phyloP scores from a whole-genome alignment of 2,797 vertebrate genomes.

The Typhlichthys eigenmanni region DNA sequence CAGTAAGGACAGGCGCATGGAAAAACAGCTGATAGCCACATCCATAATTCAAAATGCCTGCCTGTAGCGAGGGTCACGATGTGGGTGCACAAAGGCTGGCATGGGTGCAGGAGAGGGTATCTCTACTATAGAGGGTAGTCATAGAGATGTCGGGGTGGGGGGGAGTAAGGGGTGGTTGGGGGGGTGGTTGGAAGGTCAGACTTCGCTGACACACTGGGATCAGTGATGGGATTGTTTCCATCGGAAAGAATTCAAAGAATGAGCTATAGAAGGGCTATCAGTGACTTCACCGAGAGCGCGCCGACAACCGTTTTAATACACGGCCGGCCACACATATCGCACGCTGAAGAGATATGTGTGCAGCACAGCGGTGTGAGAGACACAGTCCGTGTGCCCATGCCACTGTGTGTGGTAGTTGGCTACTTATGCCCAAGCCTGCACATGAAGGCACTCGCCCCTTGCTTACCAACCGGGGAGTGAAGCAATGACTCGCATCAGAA shows the following conservation, averaged over 20 bases:
- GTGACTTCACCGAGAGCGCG: constrained; percentile 73
- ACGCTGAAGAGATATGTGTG: constrained; percentile 51
- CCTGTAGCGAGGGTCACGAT: constrained; percentile 22
- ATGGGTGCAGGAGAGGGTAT: constrained; percentile 44
- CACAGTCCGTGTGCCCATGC: constrained; percentile 33
- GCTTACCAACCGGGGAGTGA: constrained; percentile 8
- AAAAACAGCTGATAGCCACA: constrained; percentile 9
- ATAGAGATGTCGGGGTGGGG: constrained; percentile 49
- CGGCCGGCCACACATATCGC: constrained; percentile 29
- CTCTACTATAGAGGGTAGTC: constrained; percentile 60
- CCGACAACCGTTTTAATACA: constrained; percentile 72
- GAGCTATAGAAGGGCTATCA: constrained; percentile 79
- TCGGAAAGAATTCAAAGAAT: constrained; percentile 85
- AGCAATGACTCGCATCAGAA: not conserved
- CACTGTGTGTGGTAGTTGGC: constrained; percentile 10
- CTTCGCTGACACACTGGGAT: constrained; percentile 79
- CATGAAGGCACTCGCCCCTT: constrained; percentile 32
- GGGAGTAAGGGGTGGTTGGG: too few relatives aligned
- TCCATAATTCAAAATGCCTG: constrained; percentile 29
- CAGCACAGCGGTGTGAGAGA: constrained; percentile 44
- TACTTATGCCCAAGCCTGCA: constrained; percentile 14
- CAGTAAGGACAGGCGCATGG: constrained; percentile 23
- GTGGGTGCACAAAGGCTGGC: constrained; percentile 34
- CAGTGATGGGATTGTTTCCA: constrained; percentile 82
- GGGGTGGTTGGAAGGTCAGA: constrained; percentile 64